A percentile compares a stretch with the other conserved stretches of the same genome.
Conservation (phyloP, 1,140 invertebrate species). For the Procambarus virginalis region DNA sequence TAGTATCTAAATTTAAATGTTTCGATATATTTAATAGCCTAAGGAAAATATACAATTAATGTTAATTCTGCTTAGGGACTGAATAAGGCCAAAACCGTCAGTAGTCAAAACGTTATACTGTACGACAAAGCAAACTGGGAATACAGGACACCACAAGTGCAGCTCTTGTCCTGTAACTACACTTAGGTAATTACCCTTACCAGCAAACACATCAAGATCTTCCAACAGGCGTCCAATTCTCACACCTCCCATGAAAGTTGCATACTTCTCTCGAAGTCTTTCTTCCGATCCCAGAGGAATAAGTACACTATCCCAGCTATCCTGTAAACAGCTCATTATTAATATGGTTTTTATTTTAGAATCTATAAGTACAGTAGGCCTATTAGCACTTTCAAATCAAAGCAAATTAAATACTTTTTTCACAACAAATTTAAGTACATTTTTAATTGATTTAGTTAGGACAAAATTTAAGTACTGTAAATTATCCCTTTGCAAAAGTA, state of each 20-base stretch:
- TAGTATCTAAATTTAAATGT: not conserved
- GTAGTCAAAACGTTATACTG: no score
- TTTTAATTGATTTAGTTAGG: no score
- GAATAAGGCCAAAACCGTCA: not conserved
- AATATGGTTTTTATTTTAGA: no score
- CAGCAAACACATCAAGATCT: slow-evolving; percentile 87
- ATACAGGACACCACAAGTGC: no score
- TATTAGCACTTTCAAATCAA: no score
- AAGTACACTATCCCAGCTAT: slow-evolving; percentile 81
- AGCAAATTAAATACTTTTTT: no score
- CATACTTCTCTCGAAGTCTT: slow-evolving; percentile 81
- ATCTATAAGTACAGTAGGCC: no score
- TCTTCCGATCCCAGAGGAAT: slow-evolving; percentile 82
- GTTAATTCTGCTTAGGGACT: not conserved
- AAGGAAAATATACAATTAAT: not conserved
- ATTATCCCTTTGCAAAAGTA: no score
- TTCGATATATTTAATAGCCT: not conserved
- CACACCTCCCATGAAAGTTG: slow-evolving; percentile 80
- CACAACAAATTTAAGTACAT: no score
- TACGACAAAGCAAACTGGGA: not conserved
- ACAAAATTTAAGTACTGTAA: no score
- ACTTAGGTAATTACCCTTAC: slow-evolving; percentile 72
- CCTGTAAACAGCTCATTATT: slow-evolving; percentile 72
- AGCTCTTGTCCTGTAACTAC: no score
- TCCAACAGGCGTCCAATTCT: slow-evolving; percentile 84